Conservation (phyloP, 23 tunicate species). For the Styela clava region DNA sequence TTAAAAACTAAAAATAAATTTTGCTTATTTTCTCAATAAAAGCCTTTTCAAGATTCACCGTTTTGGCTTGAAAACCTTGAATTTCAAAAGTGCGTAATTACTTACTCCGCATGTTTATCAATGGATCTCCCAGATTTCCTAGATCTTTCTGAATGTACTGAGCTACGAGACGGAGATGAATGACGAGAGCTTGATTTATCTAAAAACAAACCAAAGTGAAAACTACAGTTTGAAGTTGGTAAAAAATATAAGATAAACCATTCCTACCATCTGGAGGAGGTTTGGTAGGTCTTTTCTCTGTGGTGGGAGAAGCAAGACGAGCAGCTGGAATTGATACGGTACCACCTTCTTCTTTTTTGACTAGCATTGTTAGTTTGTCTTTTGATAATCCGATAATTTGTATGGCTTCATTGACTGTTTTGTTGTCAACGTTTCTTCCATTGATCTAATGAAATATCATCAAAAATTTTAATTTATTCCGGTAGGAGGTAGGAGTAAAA, state of each 20-base stretch:
- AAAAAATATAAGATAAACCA: neutral
- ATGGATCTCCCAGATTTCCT: conserved; percentile 4
- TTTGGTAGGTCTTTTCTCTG: conserved; percentile 1
- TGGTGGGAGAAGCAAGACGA: conserved; percentile 31
- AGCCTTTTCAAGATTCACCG: no score
- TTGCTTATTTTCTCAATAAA: no score
- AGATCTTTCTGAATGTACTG: conserved; percentile 3
- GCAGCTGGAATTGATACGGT: conserved; percentile 91
- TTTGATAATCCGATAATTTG: conserved; percentile 72
- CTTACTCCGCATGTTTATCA: conserved; percentile 1
- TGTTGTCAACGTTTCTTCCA: conserved; percentile 90
- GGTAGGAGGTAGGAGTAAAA: no score
- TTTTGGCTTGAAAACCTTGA: no score
- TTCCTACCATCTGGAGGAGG: conserved; percentile 9
- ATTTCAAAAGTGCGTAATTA: no score
- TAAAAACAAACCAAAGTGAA: neutral
- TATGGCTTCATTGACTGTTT: conserved; percentile 89
- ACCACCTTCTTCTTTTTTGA: conserved; percentile 88
- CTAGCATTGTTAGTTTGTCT: conserved; percentile 91
- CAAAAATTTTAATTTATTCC: neutral
- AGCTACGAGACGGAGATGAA: conserved; percentile 14
- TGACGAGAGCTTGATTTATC: conserved; percentile 15
- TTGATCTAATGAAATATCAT: conserved; percentile 49
- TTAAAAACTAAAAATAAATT: no score
- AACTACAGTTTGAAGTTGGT: neutral